Evolutionary conservation across 2,888 invertebrate genomes (phyloP), one percentile per base, ranked within the genome.

Genomic region (Ellobium chinense): DNA sequence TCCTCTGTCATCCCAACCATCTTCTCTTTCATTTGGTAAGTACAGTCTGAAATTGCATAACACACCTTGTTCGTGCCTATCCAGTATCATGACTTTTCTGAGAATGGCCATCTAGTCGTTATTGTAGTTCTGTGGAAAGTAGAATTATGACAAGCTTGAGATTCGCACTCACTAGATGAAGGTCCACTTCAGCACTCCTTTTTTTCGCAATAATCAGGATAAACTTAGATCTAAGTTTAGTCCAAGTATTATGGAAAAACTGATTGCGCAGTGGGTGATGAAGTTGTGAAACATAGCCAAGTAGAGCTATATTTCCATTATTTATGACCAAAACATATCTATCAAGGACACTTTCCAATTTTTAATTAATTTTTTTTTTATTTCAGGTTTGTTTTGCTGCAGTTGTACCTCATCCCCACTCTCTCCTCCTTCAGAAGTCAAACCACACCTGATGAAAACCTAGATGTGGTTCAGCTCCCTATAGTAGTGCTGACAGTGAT

Each of bases 341-440:
- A 37, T 39, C 72, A 29, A 46, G 14, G 18, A 5, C 24, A 34
- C 18, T 46, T 34, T 60, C 34, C 29, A 14, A 27, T 34, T 39
- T 5, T 36, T 69, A n/a, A n/a, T n/a, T n/a, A n/a, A n/a, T 36
- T 29, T 18, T 36, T 54, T 78, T 73, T 69, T 76, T 39, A 21
- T 86, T 85, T 9, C 88, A 91, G 91, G 72, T 91, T 91, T 83
- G 85, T 89, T 29, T 85, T 89, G 73, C 84, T 90, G 9, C 91
- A 91, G 84, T 81, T 90, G 63, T 90, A 89, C 75, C 83, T 90
- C 79, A 78, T 86, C 0, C 89, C 90, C n/a, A 86, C 89, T 0
- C 82, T 86, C 21, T 89, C 90, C 21, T 91, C 91, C 9, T 91
- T 91, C 81, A 87, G 84, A 81, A 65, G 78, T 29, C 73, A 78